Base-by-base conservation (phyloP, 2,888 invertebrate species). In the Caenorhabditis japonica region DNA sequence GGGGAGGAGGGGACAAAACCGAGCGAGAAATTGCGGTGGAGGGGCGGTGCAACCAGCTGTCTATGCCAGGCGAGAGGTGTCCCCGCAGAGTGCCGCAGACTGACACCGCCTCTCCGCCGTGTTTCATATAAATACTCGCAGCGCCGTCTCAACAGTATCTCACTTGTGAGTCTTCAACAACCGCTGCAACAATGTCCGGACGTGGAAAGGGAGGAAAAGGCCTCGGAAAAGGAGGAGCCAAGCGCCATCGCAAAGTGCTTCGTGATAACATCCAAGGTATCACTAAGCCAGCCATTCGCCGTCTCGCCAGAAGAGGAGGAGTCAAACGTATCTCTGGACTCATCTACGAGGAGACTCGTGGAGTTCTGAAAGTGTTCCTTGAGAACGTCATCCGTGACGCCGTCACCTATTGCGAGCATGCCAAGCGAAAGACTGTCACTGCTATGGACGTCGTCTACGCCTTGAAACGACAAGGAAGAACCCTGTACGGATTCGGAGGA, bases 351-450 rank as follows among this genome's bases (percentile, higher is more conserved):
- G 76, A 84, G 87, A 83, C 89, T 85, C 85, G 89, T 58, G 82
- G 83, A 44, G 84, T 84, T 34, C 81, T 84, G 34, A 84, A 93
- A 84, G 92, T 93, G 0, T 94, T 94, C 88, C 90, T 94, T 70
- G 93, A 93, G 88, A 93, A 93, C 87, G 93, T 93, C 34, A 93
- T 94, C 82, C 91, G 92, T 44, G 93, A 93, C 87, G 93, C 93
- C n/a, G 93, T 93, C 52, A 93, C 93, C 5, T 93, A 93, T 89
- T 94, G 93, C 0, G 93, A 94, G 87, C 93, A 94, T 87, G 94
- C 93, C 43, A 94, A 94, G 89, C 90, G 93, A 81, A 94, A 94
- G 90, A 94, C 93, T 0, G 93, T 94, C 44, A 94, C 93, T 0
- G 93, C 93, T 13, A 93, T 94, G 93, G 93, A 94, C 82, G 92